Evolutionary conservation across 2,888 invertebrate genomes (phyloP).

Genomic region (Mythimna lalbum): DNA sequence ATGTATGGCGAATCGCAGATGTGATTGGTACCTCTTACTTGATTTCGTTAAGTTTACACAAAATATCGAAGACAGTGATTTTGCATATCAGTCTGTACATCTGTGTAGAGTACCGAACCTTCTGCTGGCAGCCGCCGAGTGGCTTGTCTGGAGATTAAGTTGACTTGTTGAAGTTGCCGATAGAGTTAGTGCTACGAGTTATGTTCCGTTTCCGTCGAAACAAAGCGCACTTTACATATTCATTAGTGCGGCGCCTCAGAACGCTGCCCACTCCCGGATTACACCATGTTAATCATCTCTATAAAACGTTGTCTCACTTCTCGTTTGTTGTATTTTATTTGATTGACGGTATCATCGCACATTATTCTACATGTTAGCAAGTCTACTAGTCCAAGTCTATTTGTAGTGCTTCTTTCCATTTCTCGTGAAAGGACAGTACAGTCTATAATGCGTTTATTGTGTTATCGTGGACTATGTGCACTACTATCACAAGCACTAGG

Average conservation of each 20-base stretch:
- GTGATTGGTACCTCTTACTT: background rate
- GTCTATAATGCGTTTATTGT: background rate
- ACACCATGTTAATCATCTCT: background rate
- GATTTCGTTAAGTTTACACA: background rate
- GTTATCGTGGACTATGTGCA: background rate
- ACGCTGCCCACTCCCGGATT: conserved; percentile 1
- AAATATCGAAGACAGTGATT: background rate
- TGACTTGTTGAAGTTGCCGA: conserved; percentile 8
- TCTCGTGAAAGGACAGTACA: background rate
- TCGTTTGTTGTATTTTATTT: background rate
- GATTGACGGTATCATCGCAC: background rate
- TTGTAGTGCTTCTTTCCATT: too few species aligned
- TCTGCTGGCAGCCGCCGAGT: conserved; percentile 1
- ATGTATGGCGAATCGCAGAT: background rate
- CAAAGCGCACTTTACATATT: conserved; percentile 55
- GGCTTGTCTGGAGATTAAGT: conserved; percentile 1
- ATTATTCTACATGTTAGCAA: background rate
- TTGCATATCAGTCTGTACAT: too few species aligned
- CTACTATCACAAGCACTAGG: background rate
- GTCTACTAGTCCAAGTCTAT: background rate
- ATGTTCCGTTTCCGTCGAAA: conserved; percentile 50
- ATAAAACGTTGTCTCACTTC: conserved; percentile 9
- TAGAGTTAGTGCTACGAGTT: conserved; percentile 34
- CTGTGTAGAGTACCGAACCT: conserved; percentile 7
- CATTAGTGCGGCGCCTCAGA: conserved; percentile 39